A percentile compares a stretch with the other conserved stretches of the same genome.
Evolutionary conservation across 1,140 invertebrate species (phyloP).

Genomic region (Microvelia longipes): DNA sequence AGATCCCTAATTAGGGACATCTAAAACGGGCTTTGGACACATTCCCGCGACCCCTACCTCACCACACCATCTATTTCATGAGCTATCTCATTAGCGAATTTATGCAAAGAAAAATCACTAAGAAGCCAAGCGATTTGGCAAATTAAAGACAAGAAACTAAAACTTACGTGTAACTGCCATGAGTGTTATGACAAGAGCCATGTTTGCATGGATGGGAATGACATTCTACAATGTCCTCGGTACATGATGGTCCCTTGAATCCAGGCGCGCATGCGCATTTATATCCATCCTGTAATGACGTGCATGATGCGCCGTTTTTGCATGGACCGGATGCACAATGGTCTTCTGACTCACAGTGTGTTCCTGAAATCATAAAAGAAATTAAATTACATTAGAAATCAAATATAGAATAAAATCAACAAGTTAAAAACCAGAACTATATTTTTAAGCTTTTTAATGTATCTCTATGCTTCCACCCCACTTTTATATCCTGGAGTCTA

Average conservation of each 20-base stretch:
- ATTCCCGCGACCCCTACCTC: too few species aligned
- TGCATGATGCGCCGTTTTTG: constrained; percentile 69
- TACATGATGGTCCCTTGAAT: constrained; percentile 70
- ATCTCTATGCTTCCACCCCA: too few species aligned
- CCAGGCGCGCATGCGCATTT: constrained; percentile 71
- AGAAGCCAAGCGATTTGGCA: too few species aligned
- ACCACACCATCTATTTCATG: too few species aligned
- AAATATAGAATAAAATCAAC: constrained; percentile 14
- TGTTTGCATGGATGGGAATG: constrained; percentile 41
- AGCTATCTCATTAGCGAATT: too few species aligned
- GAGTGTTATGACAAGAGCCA: constrained; percentile 67
- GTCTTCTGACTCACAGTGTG: constrained; percentile 72
- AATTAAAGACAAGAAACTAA: not conserved
- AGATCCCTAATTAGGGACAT: too few species aligned
- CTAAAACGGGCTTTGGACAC: too few species aligned
- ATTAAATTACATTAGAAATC: constrained; percentile 9
- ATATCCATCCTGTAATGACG: constrained; percentile 53
- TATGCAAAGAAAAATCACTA: too few species aligned
- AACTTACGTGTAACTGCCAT: constrained; percentile 75
- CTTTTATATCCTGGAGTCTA: too few species aligned
- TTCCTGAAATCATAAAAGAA: constrained; percentile 41
- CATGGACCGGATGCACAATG: constrained; percentile 78
- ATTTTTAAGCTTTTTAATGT: too few species aligned
- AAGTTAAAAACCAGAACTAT: too few species aligned
- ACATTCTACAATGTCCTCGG: constrained; percentile 82